These are phyloP conservation scores for Morone saxatilis DNA, from an alignment of 2,113 vertebrate species.

Conservation along the genomic window DNA sequence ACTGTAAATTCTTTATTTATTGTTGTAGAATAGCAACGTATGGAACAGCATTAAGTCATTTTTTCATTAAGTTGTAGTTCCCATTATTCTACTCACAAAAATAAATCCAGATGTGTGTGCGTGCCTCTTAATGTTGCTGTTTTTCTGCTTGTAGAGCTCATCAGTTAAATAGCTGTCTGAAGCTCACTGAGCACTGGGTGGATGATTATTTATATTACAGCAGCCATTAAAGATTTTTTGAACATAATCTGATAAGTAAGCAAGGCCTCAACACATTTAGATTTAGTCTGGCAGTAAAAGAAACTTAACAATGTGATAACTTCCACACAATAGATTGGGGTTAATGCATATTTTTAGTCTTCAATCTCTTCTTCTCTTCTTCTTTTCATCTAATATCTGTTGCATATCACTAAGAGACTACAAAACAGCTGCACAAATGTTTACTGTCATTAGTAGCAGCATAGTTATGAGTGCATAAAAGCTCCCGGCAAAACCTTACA, in stretches of 20 bases:
- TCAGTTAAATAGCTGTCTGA: slow-evolving; percentile 9
- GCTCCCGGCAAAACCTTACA: slow-evolving; percentile 17
- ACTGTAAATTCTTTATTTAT: slow-evolving; percentile 6
- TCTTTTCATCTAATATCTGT: slow-evolving; percentile 16
- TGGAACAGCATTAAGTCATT: slow-evolving; percentile 10
- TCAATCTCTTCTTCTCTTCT: background rate
- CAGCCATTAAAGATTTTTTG: slow-evolving; percentile 30
- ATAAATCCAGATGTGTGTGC: slow-evolving; percentile 5
- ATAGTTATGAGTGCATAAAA: slow-evolving; percentile 31
- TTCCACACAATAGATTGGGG: background rate
- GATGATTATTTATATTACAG: slow-evolving; percentile 33
- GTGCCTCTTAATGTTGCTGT: background rate
- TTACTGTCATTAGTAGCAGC: slow-evolving; percentile 37
- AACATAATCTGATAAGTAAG: slow-evolving; percentile 32
- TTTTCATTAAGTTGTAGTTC: no score
- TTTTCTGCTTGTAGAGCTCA: slow-evolving; percentile 15
- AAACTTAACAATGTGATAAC: background rate
- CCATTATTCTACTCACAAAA: no score
- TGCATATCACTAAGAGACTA: background rate
- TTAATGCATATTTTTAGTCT: background rate
- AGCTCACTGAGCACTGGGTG: background rate
- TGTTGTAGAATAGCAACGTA: slow-evolving; percentile 12
- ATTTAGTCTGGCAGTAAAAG: slow-evolving; percentile 2
- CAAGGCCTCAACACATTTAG: background rate
- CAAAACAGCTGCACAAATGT: slow-evolving; percentile 58